These are phyloP conservation scores for Pavo muticus DNA, from an alignment of 2,113 vertebrate genomes.

Conservation along the genomic window DNA sequence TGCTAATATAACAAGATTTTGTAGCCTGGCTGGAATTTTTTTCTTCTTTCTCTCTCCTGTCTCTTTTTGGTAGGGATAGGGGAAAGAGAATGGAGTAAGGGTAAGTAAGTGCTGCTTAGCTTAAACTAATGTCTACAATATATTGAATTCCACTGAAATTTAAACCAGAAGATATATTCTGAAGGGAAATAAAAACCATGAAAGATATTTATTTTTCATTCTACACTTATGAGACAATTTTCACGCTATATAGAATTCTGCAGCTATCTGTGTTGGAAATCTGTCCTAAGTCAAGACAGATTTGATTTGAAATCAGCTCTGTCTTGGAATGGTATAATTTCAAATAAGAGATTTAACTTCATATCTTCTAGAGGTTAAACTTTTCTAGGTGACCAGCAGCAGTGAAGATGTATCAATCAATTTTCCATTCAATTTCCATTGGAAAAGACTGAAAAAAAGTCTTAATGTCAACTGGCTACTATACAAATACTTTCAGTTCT, in stretches of 20 bases:
- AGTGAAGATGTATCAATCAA: background rate
- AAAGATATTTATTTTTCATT: background rate
- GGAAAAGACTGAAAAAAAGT: background rate
- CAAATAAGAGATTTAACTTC: background rate
- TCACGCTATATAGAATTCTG: background rate
- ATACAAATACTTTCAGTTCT: background rate
- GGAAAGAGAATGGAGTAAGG: accelerated
- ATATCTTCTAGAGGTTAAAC: accelerated
- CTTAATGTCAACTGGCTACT: background rate
- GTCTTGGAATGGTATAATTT: background rate
- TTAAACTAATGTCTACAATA: background rate
- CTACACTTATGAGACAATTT: background rate
- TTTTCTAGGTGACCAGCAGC: background rate
- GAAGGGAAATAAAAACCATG: accelerated
- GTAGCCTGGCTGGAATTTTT: background rate
- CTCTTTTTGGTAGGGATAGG: accelerated
- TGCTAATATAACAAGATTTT: background rate
- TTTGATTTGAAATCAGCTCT: accelerated
- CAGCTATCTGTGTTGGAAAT: background rate
- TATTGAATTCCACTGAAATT: background rate
- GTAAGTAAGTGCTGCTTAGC: background rate
- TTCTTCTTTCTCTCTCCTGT: accelerated
- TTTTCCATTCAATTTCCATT: background rate
- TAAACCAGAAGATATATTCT: background rate
- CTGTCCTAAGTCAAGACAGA: background rate